A percentile compares a stretch with the other conserved stretches of the same genome.
phyloP scores from a whole-genome alignment of 2,113 vertebrate genomes.

The Actenoides lindsayi region DNA sequence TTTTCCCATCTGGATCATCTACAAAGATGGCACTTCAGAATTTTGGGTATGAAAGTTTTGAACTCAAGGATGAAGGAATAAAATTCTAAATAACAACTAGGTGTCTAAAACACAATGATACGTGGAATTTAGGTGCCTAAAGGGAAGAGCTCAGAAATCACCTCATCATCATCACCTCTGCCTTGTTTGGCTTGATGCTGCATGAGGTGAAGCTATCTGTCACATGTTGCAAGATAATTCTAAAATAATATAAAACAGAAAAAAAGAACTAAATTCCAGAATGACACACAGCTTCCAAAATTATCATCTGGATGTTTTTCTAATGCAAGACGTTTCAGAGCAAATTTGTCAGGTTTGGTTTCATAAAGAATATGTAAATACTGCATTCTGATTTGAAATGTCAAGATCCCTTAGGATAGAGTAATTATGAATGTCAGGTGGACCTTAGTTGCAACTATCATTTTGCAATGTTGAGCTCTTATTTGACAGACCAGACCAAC shows the following conservation, averaged over 20 bases:
- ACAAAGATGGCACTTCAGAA: neutral
- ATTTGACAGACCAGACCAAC: neutral
- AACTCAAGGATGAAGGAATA: neutral
- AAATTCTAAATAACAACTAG: neutral
- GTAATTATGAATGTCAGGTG: neutral
- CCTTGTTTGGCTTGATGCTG: neutral
- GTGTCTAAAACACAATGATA: neutral
- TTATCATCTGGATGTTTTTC: neutral
- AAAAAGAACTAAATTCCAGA: neutral
- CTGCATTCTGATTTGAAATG: neutral
- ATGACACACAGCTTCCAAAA: neutral
- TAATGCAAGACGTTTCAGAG: neutral
- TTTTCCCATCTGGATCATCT: neutral
- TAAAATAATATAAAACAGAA: neutral
- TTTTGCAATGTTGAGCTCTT: neutral
- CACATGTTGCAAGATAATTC: neutral
- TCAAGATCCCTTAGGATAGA: neutral
- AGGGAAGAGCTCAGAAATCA: neutral
- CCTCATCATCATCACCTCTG: neutral
- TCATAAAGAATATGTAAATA: neutral
- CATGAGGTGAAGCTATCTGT: neutral
- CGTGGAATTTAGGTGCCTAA: neutral
- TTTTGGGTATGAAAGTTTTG: neutral
- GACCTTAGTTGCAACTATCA: neutral
- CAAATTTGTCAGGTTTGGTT: neutral